A percentile compares a stretch with the other conserved stretches of the same genome.
Evolutionary conservation across 2,113 vertebrate species (phyloP).

Genomic region (Phylloscopus whistleri): DNA sequence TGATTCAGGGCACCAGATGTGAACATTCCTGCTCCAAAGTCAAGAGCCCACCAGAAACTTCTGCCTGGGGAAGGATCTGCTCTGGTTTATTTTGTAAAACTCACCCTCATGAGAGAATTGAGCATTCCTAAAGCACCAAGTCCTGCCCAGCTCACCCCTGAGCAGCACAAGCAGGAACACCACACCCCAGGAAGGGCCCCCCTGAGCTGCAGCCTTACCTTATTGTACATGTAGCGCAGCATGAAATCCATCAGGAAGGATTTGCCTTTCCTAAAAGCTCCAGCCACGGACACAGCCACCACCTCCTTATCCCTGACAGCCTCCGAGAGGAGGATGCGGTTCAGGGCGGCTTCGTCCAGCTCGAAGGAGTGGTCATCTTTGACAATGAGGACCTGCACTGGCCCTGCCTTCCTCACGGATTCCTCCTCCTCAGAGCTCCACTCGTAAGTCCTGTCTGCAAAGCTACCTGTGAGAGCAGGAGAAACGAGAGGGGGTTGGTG

Average conservation of each 20-base stretch:
- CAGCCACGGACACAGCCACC: constrained; percentile 93
- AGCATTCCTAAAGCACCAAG: background rate
- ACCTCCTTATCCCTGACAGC: constrained; percentile 92
- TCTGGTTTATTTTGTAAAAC: background rate
- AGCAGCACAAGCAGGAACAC: background rate
- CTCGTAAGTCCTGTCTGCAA: constrained; percentile 87
- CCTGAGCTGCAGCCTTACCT: constrained; percentile 68
- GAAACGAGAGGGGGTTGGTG: background rate
- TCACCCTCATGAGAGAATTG: background rate
- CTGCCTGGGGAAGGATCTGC: background rate
- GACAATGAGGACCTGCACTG: constrained; percentile 92
- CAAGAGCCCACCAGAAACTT: background rate
- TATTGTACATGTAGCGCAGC: constrained; percentile 97
- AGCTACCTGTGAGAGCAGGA: constrained; percentile 67
- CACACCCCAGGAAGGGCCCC: background rate
- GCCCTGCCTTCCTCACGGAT: constrained; percentile 85
- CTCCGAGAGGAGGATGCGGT: constrained; percentile 89
- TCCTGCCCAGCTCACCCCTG: background rate
- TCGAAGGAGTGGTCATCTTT: constrained; percentile 98
- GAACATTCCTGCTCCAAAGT: background rate
- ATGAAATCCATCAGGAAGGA: constrained; percentile 99
- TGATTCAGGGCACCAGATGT: background rate
- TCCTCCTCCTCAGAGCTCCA: constrained; percentile 98
- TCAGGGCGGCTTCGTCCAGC: constrained; percentile 90
- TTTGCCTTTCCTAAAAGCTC: constrained; percentile 97